Conservation (phyloP, 2,888 invertebrate genomes). For the Cantharis nigra region DNA sequence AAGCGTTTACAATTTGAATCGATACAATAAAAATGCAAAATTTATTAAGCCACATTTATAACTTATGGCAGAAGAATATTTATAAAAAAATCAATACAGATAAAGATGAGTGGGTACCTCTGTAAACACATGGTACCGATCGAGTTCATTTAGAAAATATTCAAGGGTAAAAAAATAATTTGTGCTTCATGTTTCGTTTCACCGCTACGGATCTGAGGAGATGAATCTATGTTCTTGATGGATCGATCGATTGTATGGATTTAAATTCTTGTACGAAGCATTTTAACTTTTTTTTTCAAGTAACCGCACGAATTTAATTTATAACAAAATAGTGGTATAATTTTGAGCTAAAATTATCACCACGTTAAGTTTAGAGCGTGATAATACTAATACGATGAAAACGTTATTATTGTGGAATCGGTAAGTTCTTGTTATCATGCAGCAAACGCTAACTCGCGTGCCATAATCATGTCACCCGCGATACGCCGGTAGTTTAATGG, state of each 20-base stretch:
- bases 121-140: not conserved
- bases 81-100: not conserved
- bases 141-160: not conserved
- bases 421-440: conserved; percentile 8
- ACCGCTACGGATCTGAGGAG: no score
- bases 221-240: no score
- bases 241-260: no score
- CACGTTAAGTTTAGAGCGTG: not conserved
- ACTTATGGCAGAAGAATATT: not conserved
- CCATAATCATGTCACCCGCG: conserved; percentile 48
- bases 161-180: not conserved
- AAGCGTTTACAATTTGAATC: not conserved
- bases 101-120: not conserved
- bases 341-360: not conserved
- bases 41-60: not conserved
- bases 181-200: no score
- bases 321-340: not conserved
- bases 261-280: no score
- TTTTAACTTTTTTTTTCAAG: no score
- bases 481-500: conserved; percentile 51
- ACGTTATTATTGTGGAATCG: not conserved
- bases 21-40: not conserved
- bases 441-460: conserved; percentile 43
- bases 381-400: not conserved
- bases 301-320: not conserved